These are phyloP conservation scores for Argynnis bischoffii DNA, from an alignment of 2,888 invertebrate genomes.

Conservation along the genomic window DNA sequence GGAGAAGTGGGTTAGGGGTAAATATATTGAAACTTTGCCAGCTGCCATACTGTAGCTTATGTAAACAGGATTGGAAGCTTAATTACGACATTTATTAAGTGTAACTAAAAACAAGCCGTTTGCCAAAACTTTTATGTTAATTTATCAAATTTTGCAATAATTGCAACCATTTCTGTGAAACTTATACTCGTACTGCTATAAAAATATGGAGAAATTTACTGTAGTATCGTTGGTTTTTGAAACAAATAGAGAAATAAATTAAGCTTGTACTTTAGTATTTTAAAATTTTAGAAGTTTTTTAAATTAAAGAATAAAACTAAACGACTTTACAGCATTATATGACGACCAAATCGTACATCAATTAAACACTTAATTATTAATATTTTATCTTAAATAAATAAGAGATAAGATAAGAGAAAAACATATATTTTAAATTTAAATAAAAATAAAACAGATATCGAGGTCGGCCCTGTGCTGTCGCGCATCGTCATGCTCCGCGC, in stretches of 20 bases:
- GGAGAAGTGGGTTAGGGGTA: constrained; percentile 40
- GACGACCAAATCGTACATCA: too few relatives aligned
- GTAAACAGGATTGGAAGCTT: constrained; percentile 37
- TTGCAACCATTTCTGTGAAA: constrained; percentile 2
- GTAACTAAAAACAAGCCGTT: constrained; percentile 35
- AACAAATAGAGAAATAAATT: background rate
- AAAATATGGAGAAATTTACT: background rate
- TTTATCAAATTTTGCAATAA: constrained; percentile 22
- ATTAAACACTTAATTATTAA: too few relatives aligned
- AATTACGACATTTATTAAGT: constrained; percentile 39
- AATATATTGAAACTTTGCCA: constrained; percentile 41
- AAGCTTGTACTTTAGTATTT: too few relatives aligned
- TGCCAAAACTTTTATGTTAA: constrained; percentile 30
- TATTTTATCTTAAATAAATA: too few relatives aligned
- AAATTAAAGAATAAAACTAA: too few relatives aligned
- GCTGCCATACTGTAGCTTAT: constrained; percentile 35
- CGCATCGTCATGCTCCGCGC: constrained; percentile 62
- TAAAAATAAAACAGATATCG: constrained; percentile 16
- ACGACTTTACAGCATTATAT: too few relatives aligned
- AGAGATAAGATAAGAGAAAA: too few relatives aligned
- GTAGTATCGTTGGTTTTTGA: too few relatives aligned
- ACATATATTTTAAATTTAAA: background rate
- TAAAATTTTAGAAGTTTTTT: too few relatives aligned
- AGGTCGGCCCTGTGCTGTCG: constrained; percentile 54
- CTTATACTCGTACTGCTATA: background rate